Evolutionary conservation across 2,888 invertebrate genomes (phyloP), one percentile per base, ranked within the genome.

Genomic region (Folsomia manolachei): DNA sequence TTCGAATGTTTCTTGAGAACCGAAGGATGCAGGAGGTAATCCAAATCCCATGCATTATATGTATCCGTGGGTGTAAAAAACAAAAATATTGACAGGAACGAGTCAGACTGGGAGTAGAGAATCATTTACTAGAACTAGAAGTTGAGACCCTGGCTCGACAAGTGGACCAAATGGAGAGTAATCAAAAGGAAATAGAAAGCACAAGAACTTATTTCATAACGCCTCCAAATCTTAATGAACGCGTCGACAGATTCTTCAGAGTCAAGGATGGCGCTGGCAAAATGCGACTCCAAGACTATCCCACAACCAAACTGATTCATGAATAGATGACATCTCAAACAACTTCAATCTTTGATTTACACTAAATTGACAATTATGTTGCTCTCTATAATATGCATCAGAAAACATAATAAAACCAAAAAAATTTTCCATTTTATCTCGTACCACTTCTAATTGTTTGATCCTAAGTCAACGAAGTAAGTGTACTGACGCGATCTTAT

Each of bases 71-170:
- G 9, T 25, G 21, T 63, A 18, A 26, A 24, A 26, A n/a, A 60
- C 9, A 60, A 60, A 63, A 25, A 63, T 19, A 62, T 53, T 56
- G 52, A 25, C 25, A 69, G 78, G 79, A 79, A 69, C 71, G 78
- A n/a, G 70, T 69, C 19, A 70, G 69, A 2, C 72, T 80, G 7
- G 69, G 69, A 9, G 68, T 76, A 4, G 80, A 79, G 66, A 80
- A 78, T 64, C 79, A 78, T 70, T 72, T 80, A 18, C 63, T 80
- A 53, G 71, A 71, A 24, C 68, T 79, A 11, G 79, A 80, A 69
- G 77, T 78, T 1, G 71, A 76, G 63, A 75, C 76, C 11, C 63
- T 80, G 11, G 63, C 74, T 18, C 65, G 76, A 1, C 78, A 78
- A 71, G 75, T 77, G 21, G 74, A 70, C 7, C 75, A 77, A 62